Evolutionary conservation across 2,797 vertebrate species (phyloP).

Genomic region (Xiphophorus birchmanni): DNA sequence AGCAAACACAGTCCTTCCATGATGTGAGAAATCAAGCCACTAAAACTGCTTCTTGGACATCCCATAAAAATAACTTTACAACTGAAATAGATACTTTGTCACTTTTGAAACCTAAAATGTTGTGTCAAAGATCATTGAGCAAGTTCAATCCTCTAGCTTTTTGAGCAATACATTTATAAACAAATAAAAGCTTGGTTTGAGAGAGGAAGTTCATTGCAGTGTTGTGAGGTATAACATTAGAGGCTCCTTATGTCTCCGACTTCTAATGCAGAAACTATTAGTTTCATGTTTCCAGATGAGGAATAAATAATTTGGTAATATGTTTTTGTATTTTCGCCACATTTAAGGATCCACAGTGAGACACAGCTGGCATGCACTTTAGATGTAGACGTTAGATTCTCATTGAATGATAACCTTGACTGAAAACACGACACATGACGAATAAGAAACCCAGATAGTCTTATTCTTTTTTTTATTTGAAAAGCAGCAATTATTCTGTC

Average conservation of each 20-base stretch:
- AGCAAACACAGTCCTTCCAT: not conserved
- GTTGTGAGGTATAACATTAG: not conserved
- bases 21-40: not conserved
- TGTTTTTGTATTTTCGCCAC: not conserved
- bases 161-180: not conserved
- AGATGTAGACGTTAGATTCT: not conserved
- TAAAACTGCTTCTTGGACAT: not conserved
- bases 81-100: not conserved
- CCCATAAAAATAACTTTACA: not conserved
- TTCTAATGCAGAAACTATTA: not conserved
- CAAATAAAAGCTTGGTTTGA: not conserved
- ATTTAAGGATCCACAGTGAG: not conserved
- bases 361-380: not conserved
- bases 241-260: not conserved
- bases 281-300: not conserved
- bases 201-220: not conserved
- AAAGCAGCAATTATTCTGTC: not conserved
- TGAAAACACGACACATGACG: not conserved
- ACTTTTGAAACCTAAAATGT: not conserved
- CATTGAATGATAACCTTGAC: not conserved
- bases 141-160: not conserved
- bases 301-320: not conserved
- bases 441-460: not conserved
- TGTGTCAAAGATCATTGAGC: not conserved
- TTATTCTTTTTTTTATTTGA: not conserved